Percentiles rank a stretch among this genome's conserved stretches.
Conservation (phyloP, 2,888 invertebrate species). For the Augiades crinisus region DNA sequence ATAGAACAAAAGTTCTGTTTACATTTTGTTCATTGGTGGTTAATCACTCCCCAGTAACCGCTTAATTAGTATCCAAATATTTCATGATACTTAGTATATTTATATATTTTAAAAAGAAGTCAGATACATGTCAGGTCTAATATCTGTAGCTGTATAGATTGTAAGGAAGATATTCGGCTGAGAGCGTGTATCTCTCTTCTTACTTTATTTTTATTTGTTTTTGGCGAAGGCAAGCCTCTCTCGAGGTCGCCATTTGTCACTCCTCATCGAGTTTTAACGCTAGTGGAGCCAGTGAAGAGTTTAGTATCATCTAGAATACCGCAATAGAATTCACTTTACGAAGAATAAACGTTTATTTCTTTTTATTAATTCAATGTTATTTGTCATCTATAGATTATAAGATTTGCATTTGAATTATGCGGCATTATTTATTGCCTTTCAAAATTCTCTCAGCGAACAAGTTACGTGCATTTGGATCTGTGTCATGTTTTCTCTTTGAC, state of each 20-base stretch:
- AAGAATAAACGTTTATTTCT: not conserved
- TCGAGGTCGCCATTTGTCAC: conserved; percentile 13
- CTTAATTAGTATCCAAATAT: not conserved
- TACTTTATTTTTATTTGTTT: conserved; percentile 11
- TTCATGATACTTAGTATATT: not conserved
- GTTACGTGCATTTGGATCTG: not conserved
- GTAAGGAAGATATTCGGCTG: conserved; percentile 17
- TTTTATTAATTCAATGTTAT: not conserved
- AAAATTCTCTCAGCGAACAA: not conserved
- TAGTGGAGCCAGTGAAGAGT: conserved; percentile 28
- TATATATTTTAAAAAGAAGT: not conserved
- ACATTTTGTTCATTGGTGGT: not conserved
- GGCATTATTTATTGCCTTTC: not conserved
- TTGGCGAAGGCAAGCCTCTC: conserved; percentile 10
- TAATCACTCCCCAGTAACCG: not conserved
- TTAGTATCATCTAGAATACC: conserved; percentile 22
- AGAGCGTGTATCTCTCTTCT: conserved; percentile 14
- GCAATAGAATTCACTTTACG: conserved; percentile 3
- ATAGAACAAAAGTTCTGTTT: too few relatives aligned
- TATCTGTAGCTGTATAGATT: conserved; percentile 23
- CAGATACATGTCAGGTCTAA: conserved; percentile 12
- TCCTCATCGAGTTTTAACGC: conserved; percentile 40
- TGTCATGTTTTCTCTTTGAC: not conserved
- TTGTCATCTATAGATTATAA: conserved; percentile 11
- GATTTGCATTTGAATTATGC: conserved; percentile 3